Base-by-base conservation (phyloP, 2,113 vertebrate genomes). In the Onychorhynchus coronatus region DNA sequence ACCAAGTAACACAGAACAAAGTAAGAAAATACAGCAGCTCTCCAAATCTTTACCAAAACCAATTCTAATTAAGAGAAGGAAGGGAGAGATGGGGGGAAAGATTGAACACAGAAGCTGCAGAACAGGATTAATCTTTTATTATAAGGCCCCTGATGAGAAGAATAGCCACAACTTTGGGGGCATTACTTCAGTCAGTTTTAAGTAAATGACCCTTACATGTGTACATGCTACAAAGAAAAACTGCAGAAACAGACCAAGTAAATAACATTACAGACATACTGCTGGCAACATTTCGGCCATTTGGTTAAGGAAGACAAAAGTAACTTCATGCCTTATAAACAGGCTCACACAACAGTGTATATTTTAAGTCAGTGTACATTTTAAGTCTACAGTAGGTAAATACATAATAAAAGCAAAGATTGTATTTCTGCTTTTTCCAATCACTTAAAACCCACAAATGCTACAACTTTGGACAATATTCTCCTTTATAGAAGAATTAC, bases 261-360 rank as follows among this genome's bases (percentile, higher is more conserved):
- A 98, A 97, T 96, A 97, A 98, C 97, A 98, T 98, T 98, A 98
- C 98, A 98, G 96, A 93, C 97, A 98, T 97, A 96, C 85, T 96
- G 93, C 73, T 98, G 96, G 97, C 91, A 97, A 83, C 14, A 7
- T 91, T 96, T 95, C 14, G 11, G 85, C 83, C 83, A 91, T 85
- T 95, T 94, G 72, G 86, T 89, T 97, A 97, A 93, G 94, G 61
- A 96, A 97, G 98, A 97, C 83, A 97, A 55, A 97, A 97, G 92
- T 73, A 97, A 96, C 78, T 97, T 94, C 79, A 92, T 88, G 88
- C 42, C 67, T 95, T 82, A 73, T 81, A 96, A 97, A 96, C 5
- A 95, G 72, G 39, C 70, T 93, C 61, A 82, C 33, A 80, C 78
- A 93, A 85, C 9, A 78, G 81, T 52, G 59, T 94, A 70, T 44